Percentiles rank a stretch among this genome's conserved stretches.
Evolutionary conservation across 2,113 vertebrate genomes (phyloP).

Genomic region (Gymnogyps californianus): DNA sequence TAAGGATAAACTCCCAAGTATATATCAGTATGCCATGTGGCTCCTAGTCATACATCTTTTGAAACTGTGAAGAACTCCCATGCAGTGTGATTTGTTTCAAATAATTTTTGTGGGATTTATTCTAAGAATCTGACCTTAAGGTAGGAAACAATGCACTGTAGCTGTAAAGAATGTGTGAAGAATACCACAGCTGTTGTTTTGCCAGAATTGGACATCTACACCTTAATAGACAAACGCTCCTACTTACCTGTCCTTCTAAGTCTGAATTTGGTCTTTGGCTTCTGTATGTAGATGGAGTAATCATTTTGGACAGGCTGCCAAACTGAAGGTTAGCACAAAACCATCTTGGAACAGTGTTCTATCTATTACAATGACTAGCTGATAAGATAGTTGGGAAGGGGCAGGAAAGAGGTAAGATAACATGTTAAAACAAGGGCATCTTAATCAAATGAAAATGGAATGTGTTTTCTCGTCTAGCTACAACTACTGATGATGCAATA

Average conservation of each 20-base stretch:
- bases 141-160: background rate
- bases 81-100: background rate
- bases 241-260: constrained; percentile 14
- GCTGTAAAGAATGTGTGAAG: background rate
- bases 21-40: background rate
- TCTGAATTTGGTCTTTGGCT: constrained; percentile 2
- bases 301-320: constrained; percentile 8
- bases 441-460: background rate
- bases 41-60: background rate
- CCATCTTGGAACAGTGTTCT: background rate
- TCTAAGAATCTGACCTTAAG: background rate
- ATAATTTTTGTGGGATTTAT: background rate
- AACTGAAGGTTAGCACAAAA: constrained; percentile 10
- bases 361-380: background rate
- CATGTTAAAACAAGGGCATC: background rate
- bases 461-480: background rate
- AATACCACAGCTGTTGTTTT: constrained; percentile 12
- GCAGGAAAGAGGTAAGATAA: background rate
- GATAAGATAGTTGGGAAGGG: background rate
- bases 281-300: background rate
- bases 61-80: background rate
- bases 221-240: background rate
- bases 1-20: background rate
- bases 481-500: background rate
- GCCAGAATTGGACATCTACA: background rate